Conservation (phyloP, 2,113 vertebrate genomes). For the Oryzias woworae region DNA sequence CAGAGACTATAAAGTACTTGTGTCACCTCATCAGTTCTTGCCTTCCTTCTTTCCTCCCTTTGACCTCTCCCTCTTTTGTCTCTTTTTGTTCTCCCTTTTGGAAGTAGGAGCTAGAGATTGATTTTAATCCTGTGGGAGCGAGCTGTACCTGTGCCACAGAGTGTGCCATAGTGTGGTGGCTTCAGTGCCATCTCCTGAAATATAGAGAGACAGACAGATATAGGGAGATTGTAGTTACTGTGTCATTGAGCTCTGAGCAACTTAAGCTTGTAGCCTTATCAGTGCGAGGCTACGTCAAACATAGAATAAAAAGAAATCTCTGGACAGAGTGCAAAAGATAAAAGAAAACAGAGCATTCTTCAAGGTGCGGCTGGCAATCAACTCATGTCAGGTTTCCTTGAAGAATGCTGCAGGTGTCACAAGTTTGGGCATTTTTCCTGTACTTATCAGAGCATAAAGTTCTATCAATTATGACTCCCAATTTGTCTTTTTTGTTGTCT, state of each 20-base stretch:
- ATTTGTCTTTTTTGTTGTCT: constrained; percentile 70
- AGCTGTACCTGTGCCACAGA: constrained; percentile 85
- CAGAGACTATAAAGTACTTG: constrained; percentile 78
- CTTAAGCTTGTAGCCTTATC: constrained; percentile 75
- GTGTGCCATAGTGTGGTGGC: constrained; percentile 87
- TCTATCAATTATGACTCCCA: constrained; percentile 68
- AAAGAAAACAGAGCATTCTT: constrained; percentile 70
- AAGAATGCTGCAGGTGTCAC: constrained; percentile 78
- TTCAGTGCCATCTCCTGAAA: constrained; percentile 88
- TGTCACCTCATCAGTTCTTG: constrained; percentile 78
- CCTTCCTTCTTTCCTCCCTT: constrained; percentile 68
- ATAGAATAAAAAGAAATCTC: constrained; percentile 63
- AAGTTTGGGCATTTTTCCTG: constrained; percentile 68
- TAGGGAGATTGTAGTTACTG: constrained; percentile 85
- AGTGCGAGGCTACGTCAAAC: constrained; percentile 66
- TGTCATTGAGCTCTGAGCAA: constrained; percentile 78
- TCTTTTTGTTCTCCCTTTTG: constrained; percentile 66
- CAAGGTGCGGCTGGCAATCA: constrained; percentile 75
- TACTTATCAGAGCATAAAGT: constrained; percentile 80
- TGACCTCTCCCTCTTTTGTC: constrained; percentile 48
- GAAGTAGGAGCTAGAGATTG: constrained; percentile 84
- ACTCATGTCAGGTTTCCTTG: constrained; percentile 77
- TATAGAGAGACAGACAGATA: constrained; percentile 89
- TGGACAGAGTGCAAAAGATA: constrained; percentile 48
- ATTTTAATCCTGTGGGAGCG: constrained; percentile 88